Percentiles rank a stretch among this genome's conserved stretches.
Evolutionary conservation across 2,113 vertebrate genomes (phyloP).

Genomic region (Pollachius pollachius): DNA sequence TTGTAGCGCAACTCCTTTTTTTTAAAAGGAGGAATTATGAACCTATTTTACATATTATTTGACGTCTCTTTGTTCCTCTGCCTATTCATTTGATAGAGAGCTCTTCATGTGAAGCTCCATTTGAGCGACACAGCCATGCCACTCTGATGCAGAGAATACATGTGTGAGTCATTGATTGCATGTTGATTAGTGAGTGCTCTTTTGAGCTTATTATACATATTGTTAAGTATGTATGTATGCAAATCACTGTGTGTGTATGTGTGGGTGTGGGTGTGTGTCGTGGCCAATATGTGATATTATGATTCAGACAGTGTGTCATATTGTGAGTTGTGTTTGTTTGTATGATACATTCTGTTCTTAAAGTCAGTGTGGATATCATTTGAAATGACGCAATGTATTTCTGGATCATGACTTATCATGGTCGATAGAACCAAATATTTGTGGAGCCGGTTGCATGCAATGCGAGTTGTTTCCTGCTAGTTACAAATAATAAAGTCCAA

Average conservation of each 20-base stretch:
- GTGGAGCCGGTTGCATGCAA: no score
- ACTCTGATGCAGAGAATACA: conserved; percentile 4
- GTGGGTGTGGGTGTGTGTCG: neutral
- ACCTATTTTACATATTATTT: no score
- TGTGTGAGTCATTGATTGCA: conserved; percentile 40
- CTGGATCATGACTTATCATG: no score
- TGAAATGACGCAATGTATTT: no score
- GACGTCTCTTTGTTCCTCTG: no score
- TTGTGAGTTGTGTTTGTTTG: conserved; percentile 2
- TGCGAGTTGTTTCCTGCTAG: no score
- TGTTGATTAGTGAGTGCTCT: conserved; percentile 39
- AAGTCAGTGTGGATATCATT: neutral
- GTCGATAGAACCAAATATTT: no score
- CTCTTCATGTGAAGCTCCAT: no score
- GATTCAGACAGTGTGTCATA: neutral
- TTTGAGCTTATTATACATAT: conserved; percentile 25
- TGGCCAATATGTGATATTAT: neutral
- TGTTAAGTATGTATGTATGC: conserved; percentile 13
- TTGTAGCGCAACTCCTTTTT: no score
- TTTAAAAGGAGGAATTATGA: no score
- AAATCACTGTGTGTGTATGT: conserved; percentile 16
- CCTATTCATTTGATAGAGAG: no score
- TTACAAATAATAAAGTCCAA: no score
- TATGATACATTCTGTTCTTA: neutral
- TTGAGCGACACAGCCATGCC: neutral